Base-by-base conservation (phyloP, 2,797 vertebrate species). In the Antennarius maculatus region DNA sequence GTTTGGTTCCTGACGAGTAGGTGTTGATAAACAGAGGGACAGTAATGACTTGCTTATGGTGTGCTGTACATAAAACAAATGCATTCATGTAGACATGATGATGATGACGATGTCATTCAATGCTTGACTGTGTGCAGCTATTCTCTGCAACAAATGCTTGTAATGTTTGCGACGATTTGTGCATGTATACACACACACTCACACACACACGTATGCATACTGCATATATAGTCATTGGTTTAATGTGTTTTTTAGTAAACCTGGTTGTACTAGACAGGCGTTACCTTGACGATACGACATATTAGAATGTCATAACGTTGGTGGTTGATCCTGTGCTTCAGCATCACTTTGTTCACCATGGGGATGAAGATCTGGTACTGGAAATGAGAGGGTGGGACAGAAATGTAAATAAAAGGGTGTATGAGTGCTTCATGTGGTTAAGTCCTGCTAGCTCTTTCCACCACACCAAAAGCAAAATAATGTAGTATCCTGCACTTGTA, bases 361-460 rank as follows among this genome's bases (percentile, higher is more conserved):
- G 98, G 97, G 71, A 99, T 99, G 84, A 99, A 99, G 82, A 99
- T 99, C 74, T 99, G 97, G 83, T 98, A 99, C 98, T 99, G 86
- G 55, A 82, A 78, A 86, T 69, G 12, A 79, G 34, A 80, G 77
- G 69, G 68, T 59, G 72, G 17, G 39, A 28, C 68, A 42, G 61
- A 42, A 28, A 18, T 54, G 58, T 73, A 17, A 82, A 74, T 80
- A 83, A 83, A 81, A 73, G 71, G 66, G n/a, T 67, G 17, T 23
- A 12, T 39, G 54, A 42, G 54, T 50, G 45, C 29, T 81, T 90
- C 50, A 70, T 71, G 77, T 79, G 69, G 78, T 82, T 75, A 60
- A 3, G 18, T 46, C 54, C 61, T 11, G 69, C 69, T 70, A 58
- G 66, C 31, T 49, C 48, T 74, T 71, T 71, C 50, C 73, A 70